Evolutionary conservation across 2,113 vertebrate genomes (phyloP), one percentile per base, ranked within the genome.

Genomic region (Motacilla tschutschensis): DNA sequence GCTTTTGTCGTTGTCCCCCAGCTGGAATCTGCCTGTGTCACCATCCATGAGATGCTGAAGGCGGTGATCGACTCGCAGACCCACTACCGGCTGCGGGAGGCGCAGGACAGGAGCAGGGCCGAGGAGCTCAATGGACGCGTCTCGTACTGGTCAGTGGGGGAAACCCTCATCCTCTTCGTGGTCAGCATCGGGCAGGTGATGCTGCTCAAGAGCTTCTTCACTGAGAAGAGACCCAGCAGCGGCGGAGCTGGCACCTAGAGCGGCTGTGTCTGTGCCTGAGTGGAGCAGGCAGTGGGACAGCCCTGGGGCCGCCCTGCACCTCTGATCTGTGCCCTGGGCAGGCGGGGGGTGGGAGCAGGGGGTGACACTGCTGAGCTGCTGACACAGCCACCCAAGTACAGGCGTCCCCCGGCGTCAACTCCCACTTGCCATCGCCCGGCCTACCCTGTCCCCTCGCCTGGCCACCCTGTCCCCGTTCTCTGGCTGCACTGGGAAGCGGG

Each of bases 141-240:
- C 60, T 97, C 95, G 0, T 98, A 95, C 91, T 99, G 98, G 98
- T 99, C 98, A 0, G 41, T 98, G 0, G 98, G 98, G 35, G 97
- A 99, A 94, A 97, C 98, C 1, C 1, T 98, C 8, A 95, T 98
- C 85, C 95, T 99, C 62, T 98, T 98, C 12, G 93, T 97, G 83
- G 98, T 99, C 84, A 98, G 98, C 88, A 33, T 98, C 7, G 97
- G 98, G 82, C 98, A 99, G 85, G 98, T 99, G 79, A 28, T 99
- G 86, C 85, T 99, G 96, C 98, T 99, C 12, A 98, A 92, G 73
- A 98, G 98, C 94, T 99, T 99, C 96, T 99, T 99, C 93, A 96
- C 85, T 0, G 98, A 98, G 22, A 98, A 97, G 84, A 97, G 96
- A 80, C 75, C 95, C 1, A 13, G 86, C 41, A 81, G 94, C 3